phyloP scores from a whole-genome alignment of 2,113 vertebrate species.

The Melierax canorus region DNA sequence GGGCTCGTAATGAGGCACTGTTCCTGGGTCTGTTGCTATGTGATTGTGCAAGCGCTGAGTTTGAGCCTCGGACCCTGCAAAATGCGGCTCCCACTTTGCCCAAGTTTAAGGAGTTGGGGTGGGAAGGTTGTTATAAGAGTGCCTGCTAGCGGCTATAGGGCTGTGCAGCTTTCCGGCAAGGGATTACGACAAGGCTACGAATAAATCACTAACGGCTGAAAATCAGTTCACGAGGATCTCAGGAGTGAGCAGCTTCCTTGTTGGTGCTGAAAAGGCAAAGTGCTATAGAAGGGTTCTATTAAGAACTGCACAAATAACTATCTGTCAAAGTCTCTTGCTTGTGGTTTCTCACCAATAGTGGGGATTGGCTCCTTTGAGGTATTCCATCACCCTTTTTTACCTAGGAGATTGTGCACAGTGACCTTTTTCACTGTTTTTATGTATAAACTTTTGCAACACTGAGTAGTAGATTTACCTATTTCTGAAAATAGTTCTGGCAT shows the following conservation, averaged over 20 bases:
- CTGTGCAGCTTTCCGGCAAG: neutral
- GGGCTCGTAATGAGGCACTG: conserved; percentile 70
- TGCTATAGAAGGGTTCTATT: neutral
- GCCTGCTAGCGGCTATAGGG: conserved; percentile 32
- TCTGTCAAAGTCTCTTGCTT: neutral
- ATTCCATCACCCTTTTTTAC: neutral
- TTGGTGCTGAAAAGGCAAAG: neutral
- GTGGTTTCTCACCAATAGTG: neutral
- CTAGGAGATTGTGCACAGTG: neutral
- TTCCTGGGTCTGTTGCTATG: conserved; percentile 69
- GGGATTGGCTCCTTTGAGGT: neutral
- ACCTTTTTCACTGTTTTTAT: neutral
- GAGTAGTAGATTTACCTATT: neutral
- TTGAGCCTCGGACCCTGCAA: conserved; percentile 1
- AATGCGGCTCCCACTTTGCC: conserved; percentile 7
- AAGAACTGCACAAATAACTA: neutral
- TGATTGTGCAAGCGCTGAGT: conserved; percentile 19
- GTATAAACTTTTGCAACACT: neutral
- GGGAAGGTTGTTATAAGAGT: neutral
- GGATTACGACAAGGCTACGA: neutral
- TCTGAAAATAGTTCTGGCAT: neutral
- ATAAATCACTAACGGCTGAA: neutral
- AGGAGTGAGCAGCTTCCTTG: neutral
- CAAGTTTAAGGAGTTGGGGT: neutral
- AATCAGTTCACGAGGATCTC: neutral